Evolutionary conservation across 92 coral and sea anemone genomes (phyloP).

Genomic region (Meandrina meandrites): DNA sequence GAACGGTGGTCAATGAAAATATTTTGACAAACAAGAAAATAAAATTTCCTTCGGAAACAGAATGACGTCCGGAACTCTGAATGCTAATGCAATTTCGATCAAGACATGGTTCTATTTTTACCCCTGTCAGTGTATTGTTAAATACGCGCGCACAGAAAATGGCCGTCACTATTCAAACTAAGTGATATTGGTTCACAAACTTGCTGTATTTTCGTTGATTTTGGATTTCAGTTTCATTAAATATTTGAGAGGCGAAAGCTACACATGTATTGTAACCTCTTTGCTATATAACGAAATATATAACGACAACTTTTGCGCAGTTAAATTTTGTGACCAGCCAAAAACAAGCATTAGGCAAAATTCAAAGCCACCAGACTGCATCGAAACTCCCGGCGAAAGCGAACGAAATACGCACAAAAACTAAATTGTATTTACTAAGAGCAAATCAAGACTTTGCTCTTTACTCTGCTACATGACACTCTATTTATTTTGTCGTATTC

Average conservation of each 20-base stretch:
- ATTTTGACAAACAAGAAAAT: constrained; percentile 36
- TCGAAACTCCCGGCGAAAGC: background rate
- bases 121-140: background rate
- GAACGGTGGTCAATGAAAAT: constrained; percentile 20
- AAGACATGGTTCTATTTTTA: constrained; percentile 19
- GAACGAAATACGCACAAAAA: background rate
- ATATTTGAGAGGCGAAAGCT: constrained; percentile 33
- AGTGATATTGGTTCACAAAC: constrained; percentile 15
- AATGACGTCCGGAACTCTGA: constrained; percentile 27
- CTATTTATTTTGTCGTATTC: constrained; percentile 16
- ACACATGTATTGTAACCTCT: background rate
- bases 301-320: background rate
- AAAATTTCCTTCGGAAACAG: constrained; percentile 17
- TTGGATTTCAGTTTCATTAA: constrained; percentile 24
- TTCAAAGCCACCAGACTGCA: background rate
- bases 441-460: constrained; percentile 4
- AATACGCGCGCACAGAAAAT: background rate
- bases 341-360: background rate
- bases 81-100: constrained; percentile 25
- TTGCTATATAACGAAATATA: background rate
- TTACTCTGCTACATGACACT: background rate
- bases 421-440: constrained; percentile 11
- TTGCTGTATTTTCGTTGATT: background rate
- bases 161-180: constrained; percentile 1
- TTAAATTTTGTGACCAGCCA: background rate